A percentile compares a stretch with the other conserved stretches of the same genome.
Conservation (phyloP, 2,888 invertebrate species). For the Adelphocoris suturalis region DNA sequence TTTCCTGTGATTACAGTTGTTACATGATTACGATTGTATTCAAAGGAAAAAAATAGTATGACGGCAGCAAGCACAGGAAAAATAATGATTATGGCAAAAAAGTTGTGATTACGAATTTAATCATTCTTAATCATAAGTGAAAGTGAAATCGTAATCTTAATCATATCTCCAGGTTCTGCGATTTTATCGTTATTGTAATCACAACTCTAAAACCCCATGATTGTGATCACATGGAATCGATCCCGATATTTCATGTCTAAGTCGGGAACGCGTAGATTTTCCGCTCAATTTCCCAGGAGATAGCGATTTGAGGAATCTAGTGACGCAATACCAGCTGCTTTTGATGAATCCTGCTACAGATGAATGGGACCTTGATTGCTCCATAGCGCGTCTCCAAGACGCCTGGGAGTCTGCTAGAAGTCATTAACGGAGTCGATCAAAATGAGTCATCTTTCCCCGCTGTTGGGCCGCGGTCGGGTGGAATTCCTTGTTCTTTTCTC, state of each 20-base stretch:
- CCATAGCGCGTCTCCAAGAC: not conserved
- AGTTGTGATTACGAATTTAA: too few relatives aligned
- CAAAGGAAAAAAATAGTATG: too few relatives aligned
- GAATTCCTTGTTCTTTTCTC: not conserved
- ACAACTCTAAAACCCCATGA: too few relatives aligned
- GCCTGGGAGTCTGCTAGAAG: not conserved
- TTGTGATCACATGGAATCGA: not conserved
- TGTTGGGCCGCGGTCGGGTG: slow-evolving; percentile 4
- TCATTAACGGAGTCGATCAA: slow-evolving; percentile 21
- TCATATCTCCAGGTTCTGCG: too few relatives aligned
- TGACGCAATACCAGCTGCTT: slow-evolving; percentile 16
- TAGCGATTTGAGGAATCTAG: slow-evolving; percentile 11
- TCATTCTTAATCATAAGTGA: too few relatives aligned
- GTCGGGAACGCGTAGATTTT: not conserved
- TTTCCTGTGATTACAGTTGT: too few relatives aligned
- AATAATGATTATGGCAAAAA: too few relatives aligned
- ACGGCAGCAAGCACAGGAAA: too few relatives aligned
- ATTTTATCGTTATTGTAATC: too few relatives aligned
- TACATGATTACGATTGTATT: too few relatives aligned
- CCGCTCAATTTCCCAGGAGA: not conserved
- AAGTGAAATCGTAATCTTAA: too few relatives aligned
- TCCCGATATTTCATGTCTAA: not conserved
- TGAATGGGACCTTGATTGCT: slow-evolving; percentile 15
- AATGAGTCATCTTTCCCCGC: slow-evolving; percentile 14
- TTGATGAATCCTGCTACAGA: not conserved